Evolutionary conservation across 2,888 invertebrate species (phyloP), one percentile per base, ranked within the genome.

Genomic region (Trachelus troglodyta): DNA sequence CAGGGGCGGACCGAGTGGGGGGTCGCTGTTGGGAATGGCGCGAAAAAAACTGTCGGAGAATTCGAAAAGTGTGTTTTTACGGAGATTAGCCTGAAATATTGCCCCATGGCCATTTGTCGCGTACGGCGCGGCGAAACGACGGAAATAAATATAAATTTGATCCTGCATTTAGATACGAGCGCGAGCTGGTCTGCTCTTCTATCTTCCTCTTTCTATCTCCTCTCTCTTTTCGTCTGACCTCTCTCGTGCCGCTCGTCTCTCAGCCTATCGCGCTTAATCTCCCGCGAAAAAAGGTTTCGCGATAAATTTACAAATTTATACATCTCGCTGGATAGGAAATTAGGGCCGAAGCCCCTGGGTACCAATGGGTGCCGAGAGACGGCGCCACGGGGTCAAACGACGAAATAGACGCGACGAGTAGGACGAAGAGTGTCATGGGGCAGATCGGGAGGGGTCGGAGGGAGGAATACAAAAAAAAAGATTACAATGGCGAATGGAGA

Each of bases 121-220:
- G 79, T 81, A 76, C 73, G 79, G 69, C 75, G 79, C n/a, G 75
- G 71, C 69, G 69, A 80, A 83, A 85, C 83, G 80, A 77, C 76
- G 76, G 81, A 82, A 86, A 86, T 87, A 88, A 87, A 87, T 87
- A 87, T 87, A 88, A 87, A 88, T 88, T 86, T 88, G 87, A 88
- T 88, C 80, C 75, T 74, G 76, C 82, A 83, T 85, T 86, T 83
- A 87, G 87, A 87, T 88, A 85, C 78, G 78, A 56, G 71, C 40
- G 74, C 40, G 37, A 69, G 71, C 31, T 31, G 71, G 75, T 77
- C 74, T 79, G 74, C 74, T 78, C 78, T 74, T 56, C 75, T 71
- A 69, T 75, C 33, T 33, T 35, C n/a, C 31, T 34, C 74, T 69
- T 73, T 35, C 75, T 74, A 75, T 31, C 69, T 34, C 56, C 69